Base-by-base conservation (phyloP, 2,113 vertebrate genomes). In the Gymnogyps californianus region DNA sequence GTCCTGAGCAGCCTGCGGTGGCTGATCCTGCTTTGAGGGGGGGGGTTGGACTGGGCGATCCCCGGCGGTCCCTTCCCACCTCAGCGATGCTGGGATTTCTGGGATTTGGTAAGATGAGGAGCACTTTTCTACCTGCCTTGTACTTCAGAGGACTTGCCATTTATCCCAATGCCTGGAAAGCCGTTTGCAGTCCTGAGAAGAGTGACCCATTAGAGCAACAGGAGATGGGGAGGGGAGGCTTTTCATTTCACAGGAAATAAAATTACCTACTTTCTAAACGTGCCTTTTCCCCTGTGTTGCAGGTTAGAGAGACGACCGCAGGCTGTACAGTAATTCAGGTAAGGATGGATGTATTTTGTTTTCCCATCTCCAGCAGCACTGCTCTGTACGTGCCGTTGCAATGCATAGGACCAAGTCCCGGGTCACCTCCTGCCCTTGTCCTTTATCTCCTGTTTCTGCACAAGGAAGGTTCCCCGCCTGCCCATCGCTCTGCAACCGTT, bases 231-330 rank as follows among this genome's bases (percentile, higher is more conserved):
- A 44, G 61, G 57, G 5, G 16, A 8, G 32, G 14, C 4, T 16
- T 46, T 38, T 55, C 19, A 2, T 13, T 20, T 2, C 1, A 11
- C 13, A 36, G 36, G 42, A 13, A 18, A 11, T 8, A 2, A 36
- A 14, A 10, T 0, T 9, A 3, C 57, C 25, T 24, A 0, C 3
- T 31, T 29, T 8, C 70, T 88, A 1, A 87, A 4, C 2, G 5
- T 24, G 36, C 26, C 6, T 61, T 34, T 32, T 46, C 49, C 59
- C 19, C 75, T 95, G 49, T 91, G 46, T 46, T 96, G 40, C 92
- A 98, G 98, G 98, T 93, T 98, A 98, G 97, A 40, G 18, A 0
- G 55, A 58, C 6, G 44, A 59, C 71, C 9, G 0, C 7, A 5
- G 40, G 66, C 83, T 44, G 85, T n/a, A 34, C 96, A 87, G 92